Evolutionary conservation across 2,797 vertebrate species (phyloP), one percentile per base, ranked within the genome.

Genomic region (Phrynocephalus vlangalii): DNA sequence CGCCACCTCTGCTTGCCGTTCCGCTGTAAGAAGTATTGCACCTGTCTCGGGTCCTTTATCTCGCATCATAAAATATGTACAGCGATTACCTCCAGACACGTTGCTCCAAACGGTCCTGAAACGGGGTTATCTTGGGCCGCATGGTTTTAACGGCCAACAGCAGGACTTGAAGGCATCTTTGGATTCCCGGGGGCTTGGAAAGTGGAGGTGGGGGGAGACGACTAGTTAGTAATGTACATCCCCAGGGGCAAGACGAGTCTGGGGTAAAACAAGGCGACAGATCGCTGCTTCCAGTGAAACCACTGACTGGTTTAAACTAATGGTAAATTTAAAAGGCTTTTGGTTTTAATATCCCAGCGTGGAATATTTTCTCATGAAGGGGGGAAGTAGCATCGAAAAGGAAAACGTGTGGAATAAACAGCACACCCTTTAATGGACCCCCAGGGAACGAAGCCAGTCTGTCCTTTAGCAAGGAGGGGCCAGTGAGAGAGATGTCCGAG

Each of bases 41-140:
- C 73, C 38, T 52, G 66, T 66, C 72, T 50, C 20, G 18, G 44
- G 15, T 68, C n/a, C 77, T 88, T 83, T 86, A 79, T 83, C 75
- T 85, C 52, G 11, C 71, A 52, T 52, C 84, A 56, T 56, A 72
- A 86, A 50, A 79, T 73, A 79, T 75, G 60, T 75, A 30, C 38
- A 13, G 28, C 5, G 60, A 75, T 56, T 52, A 66, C 84, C 68
- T 38, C 48, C 15, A 67, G 52, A 73, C 28, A 22, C 1, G 2
- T 33, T 28, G 8, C 9, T 50, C 28, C 63, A 48, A 73, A 66
- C 24, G 24, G 52, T 52, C 24, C 56, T 83, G 75, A n/a, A 83
- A 5, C 7, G n/a, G 82, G 93, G 91, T 92, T 95, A 93, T 94
- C 94, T 90, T 86, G 92, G 94, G 92, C 93, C 84, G 84, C 2